Evolutionary conservation across 2,888 invertebrate species (phyloP).

Genomic region (Papilio protenor): DNA sequence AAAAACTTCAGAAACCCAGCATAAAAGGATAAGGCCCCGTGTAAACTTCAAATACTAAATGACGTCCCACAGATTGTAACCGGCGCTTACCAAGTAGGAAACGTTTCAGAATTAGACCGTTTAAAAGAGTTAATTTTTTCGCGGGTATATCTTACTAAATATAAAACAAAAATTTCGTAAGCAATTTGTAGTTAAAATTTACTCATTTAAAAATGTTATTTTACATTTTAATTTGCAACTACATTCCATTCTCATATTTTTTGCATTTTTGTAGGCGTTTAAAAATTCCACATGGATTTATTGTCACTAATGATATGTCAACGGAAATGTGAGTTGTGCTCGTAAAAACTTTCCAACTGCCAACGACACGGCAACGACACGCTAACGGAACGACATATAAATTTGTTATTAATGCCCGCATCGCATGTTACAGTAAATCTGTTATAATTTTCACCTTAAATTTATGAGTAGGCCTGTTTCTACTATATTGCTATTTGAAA

Average conservation of each 20-base stretch:
- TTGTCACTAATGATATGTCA: constrained; percentile 40
- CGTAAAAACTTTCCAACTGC: constrained; percentile 38
- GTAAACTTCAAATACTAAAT: no score
- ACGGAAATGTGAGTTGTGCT: constrained; percentile 34
- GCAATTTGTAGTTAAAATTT: no score
- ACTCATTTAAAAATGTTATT: no score
- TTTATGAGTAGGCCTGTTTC: constrained; percentile 35
- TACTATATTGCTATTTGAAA: constrained; percentile 10
- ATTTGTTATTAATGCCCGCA: constrained; percentile 43
- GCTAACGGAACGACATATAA: constrained; percentile 35
- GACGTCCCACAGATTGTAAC: no score
- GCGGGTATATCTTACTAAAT: no score
- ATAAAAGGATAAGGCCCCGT: no score
- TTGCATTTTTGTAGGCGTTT: constrained; percentile 13
- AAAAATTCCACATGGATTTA: constrained; percentile 32
- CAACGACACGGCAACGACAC: constrained; percentile 37
- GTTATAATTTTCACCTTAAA: constrained; percentile 37
- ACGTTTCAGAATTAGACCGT: no score
- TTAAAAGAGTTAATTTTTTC: no score
- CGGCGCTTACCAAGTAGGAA: no score
- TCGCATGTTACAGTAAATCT: constrained; percentile 42
- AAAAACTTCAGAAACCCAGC: no score
- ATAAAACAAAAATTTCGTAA: no score
- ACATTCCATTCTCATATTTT: constrained; percentile 8
- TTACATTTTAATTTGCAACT: background rate